Base-by-base conservation (phyloP, 2,797 vertebrate genomes). In the Lindbergichthys nudifrons region DNA sequence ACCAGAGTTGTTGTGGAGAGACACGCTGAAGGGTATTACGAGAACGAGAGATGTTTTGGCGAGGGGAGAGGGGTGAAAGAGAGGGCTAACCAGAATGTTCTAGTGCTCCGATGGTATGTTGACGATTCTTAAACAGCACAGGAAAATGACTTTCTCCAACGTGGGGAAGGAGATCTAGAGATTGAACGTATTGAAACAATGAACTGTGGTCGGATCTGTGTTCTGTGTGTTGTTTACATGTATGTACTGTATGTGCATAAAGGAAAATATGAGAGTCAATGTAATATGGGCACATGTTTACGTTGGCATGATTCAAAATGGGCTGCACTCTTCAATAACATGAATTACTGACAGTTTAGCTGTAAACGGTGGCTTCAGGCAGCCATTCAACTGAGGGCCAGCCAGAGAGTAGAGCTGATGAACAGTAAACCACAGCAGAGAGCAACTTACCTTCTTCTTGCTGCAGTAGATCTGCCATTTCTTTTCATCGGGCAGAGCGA, bases 381-480 rank as follows among this genome's bases (percentile, higher is more conserved):
- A 72, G 73, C 69, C 63, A 57, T 70, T 82, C 81, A 86, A 43
- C 67, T 19, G 70, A 16, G 52, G 81, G 76, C 64, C 79, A 83
- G 83, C 83, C 87, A 87, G 67, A 65, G 65, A 70, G 42, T 45
- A 42, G 58, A 76, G 70, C 66, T 16, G 65, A 70, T 70, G 61
- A 11, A 53, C 9, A 23, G 71, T 68, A 21, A 53, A 81, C 68
- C 2, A 42, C 19, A 21, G 43, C 58, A 52, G 56, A 65, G 63
- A 45, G 4, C 14, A n/a, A 83, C 93, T 89, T 85, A 98, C 98
- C 97, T 99, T 99, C 87, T 98, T 98, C 91, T 99, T 99, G 95
- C 97, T 99, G 96, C 97, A 99, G 88, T 98, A 99, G 85, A 99
- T 99, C 92, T 99, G 98, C 98, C 98, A 99, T 95, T 99, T 99